Evolutionary conservation across 1,140 invertebrate species (phyloP).

Genomic region (Heliconius eleuchia): DNA sequence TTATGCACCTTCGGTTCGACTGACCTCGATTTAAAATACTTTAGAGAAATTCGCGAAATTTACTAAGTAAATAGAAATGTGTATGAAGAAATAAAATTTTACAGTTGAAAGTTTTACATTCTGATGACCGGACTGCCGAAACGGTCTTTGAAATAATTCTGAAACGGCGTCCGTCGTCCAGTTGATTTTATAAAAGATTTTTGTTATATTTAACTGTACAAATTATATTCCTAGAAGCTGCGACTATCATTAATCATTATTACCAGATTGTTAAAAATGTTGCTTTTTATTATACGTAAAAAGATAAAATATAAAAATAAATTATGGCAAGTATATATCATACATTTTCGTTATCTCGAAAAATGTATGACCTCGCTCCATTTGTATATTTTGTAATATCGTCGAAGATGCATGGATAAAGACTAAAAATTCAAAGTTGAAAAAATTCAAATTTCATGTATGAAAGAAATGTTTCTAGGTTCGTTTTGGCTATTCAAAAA

Average conservation of each 20-base stretch:
- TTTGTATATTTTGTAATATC: not conserved
- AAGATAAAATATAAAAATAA: too few relatives aligned
- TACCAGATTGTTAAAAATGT: too few relatives aligned
- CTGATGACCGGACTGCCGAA: not conserved
- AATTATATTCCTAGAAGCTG: not conserved
- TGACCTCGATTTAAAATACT: not conserved
- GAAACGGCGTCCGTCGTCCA: slow-evolving; percentile 3
- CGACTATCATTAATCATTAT: too few relatives aligned
- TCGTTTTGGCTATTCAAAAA: too few relatives aligned
- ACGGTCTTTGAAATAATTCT: slow-evolving; percentile 20
- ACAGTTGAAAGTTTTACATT: slow-evolving; percentile 11
- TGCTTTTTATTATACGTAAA: too few relatives aligned
- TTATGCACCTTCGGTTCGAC: too few relatives aligned
- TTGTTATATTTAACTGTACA: not conserved
- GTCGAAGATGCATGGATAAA: too few relatives aligned
- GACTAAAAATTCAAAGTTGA: too few relatives aligned
- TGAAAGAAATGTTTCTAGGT: too few relatives aligned
- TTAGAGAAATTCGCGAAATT: slow-evolving; percentile 20
- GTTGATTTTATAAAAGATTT: not conserved
- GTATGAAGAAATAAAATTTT: slow-evolving; percentile 25
- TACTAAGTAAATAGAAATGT: slow-evolving; percentile 20
- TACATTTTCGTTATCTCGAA: not conserved
- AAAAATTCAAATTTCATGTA: too few relatives aligned
- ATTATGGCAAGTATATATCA: too few relatives aligned
- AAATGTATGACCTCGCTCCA: not conserved